These are phyloP conservation scores for Phyllostomus discolor DNA, from an alignment of 2,113 vertebrate genomes.

Conservation along the genomic window DNA sequence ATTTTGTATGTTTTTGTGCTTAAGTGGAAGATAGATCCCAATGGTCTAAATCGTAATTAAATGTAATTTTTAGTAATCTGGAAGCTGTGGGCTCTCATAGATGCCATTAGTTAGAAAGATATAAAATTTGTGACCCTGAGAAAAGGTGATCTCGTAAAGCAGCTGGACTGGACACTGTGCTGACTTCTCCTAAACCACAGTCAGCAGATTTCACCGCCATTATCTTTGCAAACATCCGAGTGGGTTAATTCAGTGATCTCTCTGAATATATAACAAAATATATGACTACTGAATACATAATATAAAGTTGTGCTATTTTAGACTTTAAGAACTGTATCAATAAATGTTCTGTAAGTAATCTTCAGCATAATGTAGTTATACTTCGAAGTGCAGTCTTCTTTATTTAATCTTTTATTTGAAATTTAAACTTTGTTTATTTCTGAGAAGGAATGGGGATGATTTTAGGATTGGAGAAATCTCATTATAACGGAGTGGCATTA, in stretches of 20 bases:
- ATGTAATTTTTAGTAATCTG: constrained; percentile 5
- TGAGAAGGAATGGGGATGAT: not conserved
- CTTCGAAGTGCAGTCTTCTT: not conserved
- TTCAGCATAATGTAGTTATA: not conserved
- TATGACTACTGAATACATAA: not conserved
- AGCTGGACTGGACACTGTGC: not conserved
- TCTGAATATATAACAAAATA: not conserved
- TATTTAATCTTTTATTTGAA: constrained; percentile 26
- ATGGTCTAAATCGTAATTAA: not conserved
- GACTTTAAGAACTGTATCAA: not conserved
- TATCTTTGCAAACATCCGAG: not conserved
- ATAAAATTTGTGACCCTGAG: not conserved
- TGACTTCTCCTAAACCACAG: not conserved
- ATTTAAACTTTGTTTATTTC: constrained; percentile 15
- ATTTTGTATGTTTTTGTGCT: constrained; percentile 29
- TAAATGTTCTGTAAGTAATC: not conserved
- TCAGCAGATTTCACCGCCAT: not conserved
- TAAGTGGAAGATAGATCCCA: not conserved
- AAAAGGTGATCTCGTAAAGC: not conserved
- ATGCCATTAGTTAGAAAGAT: not conserved
- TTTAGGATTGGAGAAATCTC: constrained; percentile 16
- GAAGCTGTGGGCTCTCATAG: not conserved
- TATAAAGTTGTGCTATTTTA: not conserved
- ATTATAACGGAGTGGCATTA: not conserved
- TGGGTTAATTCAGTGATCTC: not conserved